A percentile compares a stretch with the other conserved stretches of the same genome.
These are phyloP conservation scores for Ruditapes philippinarum DNA, from an alignment of 1,140 invertebrate species.

Conservation along the genomic window DNA sequence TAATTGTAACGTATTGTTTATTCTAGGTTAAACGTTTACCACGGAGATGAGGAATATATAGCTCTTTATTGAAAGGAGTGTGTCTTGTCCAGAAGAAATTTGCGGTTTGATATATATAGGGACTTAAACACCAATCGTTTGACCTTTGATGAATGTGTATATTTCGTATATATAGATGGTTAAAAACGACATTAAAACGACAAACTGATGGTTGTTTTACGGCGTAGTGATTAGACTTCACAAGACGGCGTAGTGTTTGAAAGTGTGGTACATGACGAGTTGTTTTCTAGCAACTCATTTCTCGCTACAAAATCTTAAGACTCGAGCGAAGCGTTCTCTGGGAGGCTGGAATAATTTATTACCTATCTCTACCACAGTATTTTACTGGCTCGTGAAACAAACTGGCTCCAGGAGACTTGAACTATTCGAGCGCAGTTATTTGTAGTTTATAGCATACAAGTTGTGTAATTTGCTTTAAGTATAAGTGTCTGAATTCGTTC, in stretches of 20 bases:
- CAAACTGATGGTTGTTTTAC: background rate
- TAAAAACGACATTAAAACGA: background rate
- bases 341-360: slow-evolving; percentile 30
- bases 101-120: background rate
- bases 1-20: slow-evolving; percentile 25
- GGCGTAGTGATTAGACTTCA: background rate
- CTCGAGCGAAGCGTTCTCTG: background rate
- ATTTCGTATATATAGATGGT: background rate
- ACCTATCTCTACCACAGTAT: background rate
- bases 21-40: slow-evolving; percentile 8
- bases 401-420: slow-evolving; percentile 25
- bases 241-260: background rate
- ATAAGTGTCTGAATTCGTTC: slow-evolving; percentile 28
- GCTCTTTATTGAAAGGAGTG: background rate
- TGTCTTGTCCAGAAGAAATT: background rate
- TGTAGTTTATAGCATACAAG: slow-evolving; percentile 28
- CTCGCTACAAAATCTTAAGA: background rate
- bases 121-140: background rate
- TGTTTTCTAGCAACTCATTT: background rate
- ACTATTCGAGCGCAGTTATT: slow-evolving; percentile 10
- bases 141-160: background rate
- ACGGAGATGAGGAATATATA: background rate
- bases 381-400: slow-evolving; percentile 38
- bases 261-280: background rate
- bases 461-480: slow-evolving; percentile 20